Base-by-base conservation (phyloP, 2,888 invertebrate species). In the Cantharis rustica region DNA sequence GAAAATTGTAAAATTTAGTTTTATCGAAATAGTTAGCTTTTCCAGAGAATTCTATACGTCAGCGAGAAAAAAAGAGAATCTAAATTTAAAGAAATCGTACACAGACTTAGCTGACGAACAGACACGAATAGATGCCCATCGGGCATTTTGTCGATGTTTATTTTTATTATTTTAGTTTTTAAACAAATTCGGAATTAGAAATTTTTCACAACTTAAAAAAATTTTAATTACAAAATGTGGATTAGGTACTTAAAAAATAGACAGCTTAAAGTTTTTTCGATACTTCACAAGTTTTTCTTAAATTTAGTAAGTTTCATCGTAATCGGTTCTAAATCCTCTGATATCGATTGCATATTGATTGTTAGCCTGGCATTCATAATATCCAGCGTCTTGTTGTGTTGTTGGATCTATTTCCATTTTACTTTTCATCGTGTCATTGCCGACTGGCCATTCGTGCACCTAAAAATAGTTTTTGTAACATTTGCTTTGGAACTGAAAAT, bases 401-500 rank as follows among this genome's bases (percentile, higher is more conserved):
- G 93, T 92, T 13, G 93, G 93, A 85, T 93, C 93, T 64, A 93
- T 93, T 88, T 93, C 93, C 92, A 93, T 92, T 87, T 93, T 93
- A 68, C 92, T 93, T 84, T 93, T 93, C 81, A 93, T 91, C 31
- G 91, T 91, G 81, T 91, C 91, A 80, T 92, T 91, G 4, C 91
- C 92, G 47, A 91, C 89, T 1, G 91, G 89, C 93, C 93, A 93
- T 86, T 93, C 93, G 83, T 93, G 93, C 3, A 93, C 91, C 92
- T 91, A 86, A 61, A 88, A 84, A 69, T 47, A 47, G n/a, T 66
- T n/a, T 66, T 66, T 66, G 64, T 20, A 16, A 23, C 23, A 68
- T 71, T 20, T 63, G 17, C 16, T 63, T 63, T 63, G 11, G 17
- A 63, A 47, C 47, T 47, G 47, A 47, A 47, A 47, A 47, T 47